Evolutionary conservation across 1,140 invertebrate species (phyloP).

Genomic region (Eupeodes corollae): DNA sequence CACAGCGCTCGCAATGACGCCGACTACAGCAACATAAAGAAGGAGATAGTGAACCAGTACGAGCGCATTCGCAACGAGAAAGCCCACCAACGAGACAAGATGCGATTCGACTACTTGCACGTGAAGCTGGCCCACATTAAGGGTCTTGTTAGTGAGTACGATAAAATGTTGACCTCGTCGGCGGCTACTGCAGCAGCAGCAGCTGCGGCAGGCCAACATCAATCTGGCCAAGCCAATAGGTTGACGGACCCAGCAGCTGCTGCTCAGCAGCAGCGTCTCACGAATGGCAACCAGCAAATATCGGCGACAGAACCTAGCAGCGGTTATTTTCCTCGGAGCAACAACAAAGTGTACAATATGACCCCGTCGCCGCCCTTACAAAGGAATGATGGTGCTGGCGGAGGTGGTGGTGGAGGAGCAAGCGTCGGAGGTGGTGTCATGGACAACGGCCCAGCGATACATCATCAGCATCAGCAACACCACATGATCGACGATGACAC

Average conservation of each 20-base stretch:
- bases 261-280: background rate
- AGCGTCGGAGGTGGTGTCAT: too few relatives aligned
- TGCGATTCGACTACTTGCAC: constrained; percentile 73
- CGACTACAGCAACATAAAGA: constrained; percentile 42
- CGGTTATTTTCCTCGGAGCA: too few relatives aligned
- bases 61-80: constrained; percentile 60
- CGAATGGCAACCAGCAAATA: background rate
- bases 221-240: too few relatives aligned
- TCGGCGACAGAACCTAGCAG: background rate
- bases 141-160: constrained; percentile 69
- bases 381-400: background rate
- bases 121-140: constrained; percentile 85
- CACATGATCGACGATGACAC: too few relatives aligned
- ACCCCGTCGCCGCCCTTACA: background rate
- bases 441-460: too few relatives aligned
- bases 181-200: constrained; percentile 7
- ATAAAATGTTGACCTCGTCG: constrained; percentile 39
- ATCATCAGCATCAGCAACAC: too few relatives aligned
- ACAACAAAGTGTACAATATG: background rate
- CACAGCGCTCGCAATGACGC: constrained; percentile 16
- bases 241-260: too few relatives aligned
- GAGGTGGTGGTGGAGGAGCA: too few relatives aligned
- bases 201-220: background rate
- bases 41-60: constrained; percentile 73
- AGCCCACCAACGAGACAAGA: constrained; percentile 56